These are phyloP conservation scores for Tretioscincus oriximinensis DNA, from an alignment of 2,113 vertebrate species.

Conservation along the genomic window DNA sequence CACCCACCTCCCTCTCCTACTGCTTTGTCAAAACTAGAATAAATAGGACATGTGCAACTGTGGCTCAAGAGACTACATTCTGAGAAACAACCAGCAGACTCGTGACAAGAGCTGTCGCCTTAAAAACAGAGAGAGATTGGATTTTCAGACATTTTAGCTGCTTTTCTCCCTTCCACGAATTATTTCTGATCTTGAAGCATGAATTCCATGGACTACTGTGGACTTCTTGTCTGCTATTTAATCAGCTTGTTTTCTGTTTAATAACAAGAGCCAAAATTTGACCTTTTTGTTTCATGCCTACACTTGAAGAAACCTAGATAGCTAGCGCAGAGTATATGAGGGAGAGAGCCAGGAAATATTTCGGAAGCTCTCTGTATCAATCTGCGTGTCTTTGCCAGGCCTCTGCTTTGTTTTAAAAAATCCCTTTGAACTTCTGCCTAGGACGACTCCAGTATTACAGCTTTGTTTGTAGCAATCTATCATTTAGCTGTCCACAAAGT, in stretches of 20 bases:
- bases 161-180: background rate
- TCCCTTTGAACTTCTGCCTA: constrained; percentile 21
- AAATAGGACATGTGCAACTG: too few species aligned
- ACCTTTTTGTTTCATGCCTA: background rate
- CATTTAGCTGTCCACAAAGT: constrained; percentile 21
- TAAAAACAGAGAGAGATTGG: background rate
- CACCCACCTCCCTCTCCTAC: too few species aligned
- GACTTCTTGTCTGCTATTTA: background rate
- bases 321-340: background rate
- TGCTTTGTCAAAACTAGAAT: too few species aligned
- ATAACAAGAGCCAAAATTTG: background rate
- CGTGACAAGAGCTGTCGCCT: background rate
- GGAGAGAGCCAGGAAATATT: background rate
- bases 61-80: too few species aligned
- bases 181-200: background rate
- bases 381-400: constrained; percentile 9
- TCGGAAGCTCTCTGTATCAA: constrained; percentile 1
- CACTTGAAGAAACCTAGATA: background rate
- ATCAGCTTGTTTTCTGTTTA: background rate
- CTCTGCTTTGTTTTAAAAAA: constrained; percentile 23
- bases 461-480: constrained; percentile 32
- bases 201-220: background rate
- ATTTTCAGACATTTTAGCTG: background rate
- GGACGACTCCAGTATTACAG: constrained; percentile 4
- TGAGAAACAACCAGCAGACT: too few species aligned